Conservation (phyloP, 2,888 invertebrate genomes). For the Ceriagrion tenellum region DNA sequence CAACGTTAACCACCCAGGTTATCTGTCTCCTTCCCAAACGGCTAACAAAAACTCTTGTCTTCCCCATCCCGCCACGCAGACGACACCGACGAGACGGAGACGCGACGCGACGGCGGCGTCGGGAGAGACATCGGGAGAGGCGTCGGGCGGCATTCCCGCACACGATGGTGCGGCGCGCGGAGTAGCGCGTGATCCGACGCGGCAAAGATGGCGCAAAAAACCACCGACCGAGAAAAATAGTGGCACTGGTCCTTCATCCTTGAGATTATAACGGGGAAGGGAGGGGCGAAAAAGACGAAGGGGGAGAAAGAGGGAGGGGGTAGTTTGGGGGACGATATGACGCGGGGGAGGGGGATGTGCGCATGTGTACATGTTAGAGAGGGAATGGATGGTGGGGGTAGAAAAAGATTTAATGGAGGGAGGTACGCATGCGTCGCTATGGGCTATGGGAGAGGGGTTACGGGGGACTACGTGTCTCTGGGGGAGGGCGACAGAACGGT, state of each 20-base stretch:
- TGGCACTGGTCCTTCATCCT: neutral
- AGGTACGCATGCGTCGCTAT: neutral
- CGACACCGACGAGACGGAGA: neutral
- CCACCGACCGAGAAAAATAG: conserved; percentile 34
- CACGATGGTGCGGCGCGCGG: neutral
- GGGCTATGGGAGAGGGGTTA: neutral
- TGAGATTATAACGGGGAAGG: conserved; percentile 35
- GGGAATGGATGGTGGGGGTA: neutral
- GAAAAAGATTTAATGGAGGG: neutral
- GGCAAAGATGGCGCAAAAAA: conserved; percentile 47
- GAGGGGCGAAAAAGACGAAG: neutral
- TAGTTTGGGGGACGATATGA: neutral
- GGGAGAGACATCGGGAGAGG: neutral
- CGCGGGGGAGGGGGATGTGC: neutral
- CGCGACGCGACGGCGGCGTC: neutral
- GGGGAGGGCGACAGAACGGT: neutral
- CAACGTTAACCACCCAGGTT: too few relatives aligned
- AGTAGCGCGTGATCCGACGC: conserved; percentile 30
- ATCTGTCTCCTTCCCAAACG: neutral
- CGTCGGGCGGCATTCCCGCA: neutral
- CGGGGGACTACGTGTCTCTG: neutral
- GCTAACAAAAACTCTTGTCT: neutral
- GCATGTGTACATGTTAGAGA: neutral
- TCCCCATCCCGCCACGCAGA: neutral
- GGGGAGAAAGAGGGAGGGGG: neutral